Base-by-base conservation (phyloP, 37 sponge, comb jelly and placozoan species). In the Hormiphora californensis region DNA sequence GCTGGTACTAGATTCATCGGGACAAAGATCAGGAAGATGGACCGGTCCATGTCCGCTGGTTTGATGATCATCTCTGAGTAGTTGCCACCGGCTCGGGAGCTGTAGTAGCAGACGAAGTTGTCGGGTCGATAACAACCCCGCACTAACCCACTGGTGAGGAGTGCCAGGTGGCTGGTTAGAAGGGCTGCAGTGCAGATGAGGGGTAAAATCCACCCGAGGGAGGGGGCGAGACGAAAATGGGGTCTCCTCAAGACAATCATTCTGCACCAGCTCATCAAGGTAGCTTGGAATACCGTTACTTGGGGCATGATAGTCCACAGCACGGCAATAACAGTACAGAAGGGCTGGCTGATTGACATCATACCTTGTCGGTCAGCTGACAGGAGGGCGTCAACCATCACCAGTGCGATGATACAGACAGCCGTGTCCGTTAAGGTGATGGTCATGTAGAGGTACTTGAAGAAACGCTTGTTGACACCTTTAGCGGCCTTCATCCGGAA, bases 1-100 rank as follows among this genome's bases (percentile, higher is more conserved):
- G 81, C 81, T 43, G 81, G 81, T 21, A 73, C 43, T 23, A 73
- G 9, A 33, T 73, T 73, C 38, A 73, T 33, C n/a, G 81, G 81
- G 7, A 73, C 23, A 21, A 73, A 9, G 44, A 73, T 27, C 28
- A 73, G 81, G 46, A 21, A 73, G 44, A 73, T 27, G n/a, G n/a
- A n/a, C n/a, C n/a, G n/a, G n/a, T n/a, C n/a, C n/a, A n/a, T n/a
- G n/a, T n/a, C n/a, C n/a, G n/a, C n/a, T n/a, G n/a, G n/a, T n/a
- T n/a, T n/a, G n/a, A n/a, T n/a, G n/a, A n/a, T n/a, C n/a, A n/a
- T n/a, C n/a, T n/a, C n/a, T n/a, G n/a, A n/a, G n/a, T n/a, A n/a
- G n/a, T n/a, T n/a, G n/a, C n/a, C n/a, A n/a, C n/a, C n/a, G n/a
- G n/a, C n/a, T n/a, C n/a, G n/a, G n/a, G n/a, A n/a, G 46, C 81